Conservation (phyloP, 2,888 invertebrate species). For the Galerucella nymphaeae region DNA sequence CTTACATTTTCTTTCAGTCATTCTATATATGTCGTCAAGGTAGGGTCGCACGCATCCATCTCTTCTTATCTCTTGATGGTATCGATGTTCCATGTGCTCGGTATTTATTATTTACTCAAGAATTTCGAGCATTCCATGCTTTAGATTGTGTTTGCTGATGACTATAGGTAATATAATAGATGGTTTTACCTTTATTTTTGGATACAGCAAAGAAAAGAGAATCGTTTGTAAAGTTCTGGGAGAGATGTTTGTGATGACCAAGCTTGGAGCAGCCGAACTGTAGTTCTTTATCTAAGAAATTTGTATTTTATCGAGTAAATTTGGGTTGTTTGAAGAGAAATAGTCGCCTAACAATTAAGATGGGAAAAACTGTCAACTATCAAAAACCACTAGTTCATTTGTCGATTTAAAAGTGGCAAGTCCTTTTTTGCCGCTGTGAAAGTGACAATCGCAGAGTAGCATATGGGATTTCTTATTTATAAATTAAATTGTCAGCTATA, state of each 20-base stretch:
- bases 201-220: neutral
- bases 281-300: no score
- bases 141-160: conserved; percentile 20
- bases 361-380: no score
- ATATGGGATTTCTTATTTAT: no score
- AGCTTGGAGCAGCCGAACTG: no score
- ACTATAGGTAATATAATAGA: conserved; percentile 6
- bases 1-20: conserved; percentile 12
- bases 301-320: no score
- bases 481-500: no score
- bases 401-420: no score
- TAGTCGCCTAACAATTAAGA: no score
- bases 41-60: conserved; percentile 35
- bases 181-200: neutral
- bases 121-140: conserved; percentile 27
- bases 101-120: conserved; percentile 36
- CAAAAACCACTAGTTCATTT: no score
- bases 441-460: no score
- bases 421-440: no score
- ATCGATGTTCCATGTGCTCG: conserved; percentile 32
- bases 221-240: neutral
- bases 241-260: neutral
- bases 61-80: conserved; percentile 30
- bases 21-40: conserved; percentile 26
- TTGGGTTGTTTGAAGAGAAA: no score